Evolutionary conservation across 2,888 invertebrate species (phyloP), one percentile per base, ranked within the genome.

Genomic region (Ligdia adustata): DNA sequence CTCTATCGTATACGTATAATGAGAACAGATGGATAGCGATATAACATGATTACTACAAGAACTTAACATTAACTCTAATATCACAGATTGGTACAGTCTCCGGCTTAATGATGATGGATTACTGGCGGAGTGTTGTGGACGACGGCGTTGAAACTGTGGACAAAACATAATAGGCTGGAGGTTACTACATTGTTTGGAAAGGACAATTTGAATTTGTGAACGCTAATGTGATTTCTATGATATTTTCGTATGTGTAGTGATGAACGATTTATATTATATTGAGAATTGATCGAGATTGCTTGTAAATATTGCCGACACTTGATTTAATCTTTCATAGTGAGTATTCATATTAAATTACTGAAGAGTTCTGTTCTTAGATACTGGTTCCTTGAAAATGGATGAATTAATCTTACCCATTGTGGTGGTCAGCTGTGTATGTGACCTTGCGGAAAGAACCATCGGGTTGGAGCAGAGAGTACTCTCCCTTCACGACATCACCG

Each of bases 401-500:
- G n/a, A n/a, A n/a, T n/a, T n/a, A n/a, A 14, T 46, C 63, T 78
- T 86, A 91, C 84, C 92, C 92, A 56, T 91, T 92, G 63, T 92
- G 91, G 55, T 91, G 88, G 66, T 91, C 91, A 68, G 91, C 91
- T 27, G 91, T 91, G 75, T 92, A 92, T 47, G 91, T 91, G 51
- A 92, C 92, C 62, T 91, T 92, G 55, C 91, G 87, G 79, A 91
- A 85, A 42, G 91, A 91, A 61, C 92, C 92, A 69, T 92, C 92
- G 50, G 92, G 91, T 75, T 92, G 92, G 43, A 91, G 79, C 52
- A 92, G 75, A 26, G 91, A 90, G 75, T 92, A 91, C 52, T 91
- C 89, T 57, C 92, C 92, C 66, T 92, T 91, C 44, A 92, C 92
- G 15, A 90, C 89, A 53, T 92, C 92, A 4, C 92, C 92, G 33